These are phyloP conservation scores for Clanis bilineata DNA, from an alignment of 2,888 invertebrate genomes.

Conservation along the genomic window DNA sequence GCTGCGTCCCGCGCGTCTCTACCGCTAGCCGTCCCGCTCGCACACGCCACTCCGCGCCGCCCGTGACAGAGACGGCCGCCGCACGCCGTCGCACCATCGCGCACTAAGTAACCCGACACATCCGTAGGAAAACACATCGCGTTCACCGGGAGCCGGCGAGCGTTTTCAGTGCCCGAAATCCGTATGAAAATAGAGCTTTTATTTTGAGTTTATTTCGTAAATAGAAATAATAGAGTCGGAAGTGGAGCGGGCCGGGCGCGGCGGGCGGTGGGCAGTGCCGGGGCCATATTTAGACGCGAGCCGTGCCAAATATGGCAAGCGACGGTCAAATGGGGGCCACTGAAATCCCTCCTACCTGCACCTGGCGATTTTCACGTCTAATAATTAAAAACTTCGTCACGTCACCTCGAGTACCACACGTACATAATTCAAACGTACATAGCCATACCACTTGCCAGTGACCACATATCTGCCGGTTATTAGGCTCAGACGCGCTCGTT, in stretches of 20 bases:
- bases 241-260: conserved; percentile 66
- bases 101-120: conserved; percentile 78
- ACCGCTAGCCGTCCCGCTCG: conserved; percentile 70
- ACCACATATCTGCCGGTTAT: not conserved
- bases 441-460: conserved; percentile 4
- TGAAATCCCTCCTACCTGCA: conserved; percentile 88
- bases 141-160: conserved; percentile 72
- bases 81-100: conserved; percentile 26
- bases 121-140: conserved; percentile 68
- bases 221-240: conserved; percentile 82
- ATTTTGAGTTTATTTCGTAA: conserved; percentile 82
- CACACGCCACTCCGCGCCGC: conserved; percentile 35
- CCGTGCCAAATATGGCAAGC: conserved; percentile 91
- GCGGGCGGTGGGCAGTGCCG: conserved; percentile 86
- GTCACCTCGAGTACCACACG: conserved; percentile 55
- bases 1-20: conserved; percentile 69
- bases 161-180: conserved; percentile 77
- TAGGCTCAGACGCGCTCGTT: not conserved
- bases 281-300: conserved; percentile 91
- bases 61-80: conserved; percentile 58
- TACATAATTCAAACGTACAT: conserved; percentile 24
- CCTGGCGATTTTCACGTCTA: conserved; percentile 80
- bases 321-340: conserved; percentile 90
- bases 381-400: conserved; percentile 81
- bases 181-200: conserved; percentile 80